These are phyloP conservation scores for Phanerotoma sp. DNA, from an alignment of 2,888 invertebrate genomes.

Conservation along the genomic window DNA sequence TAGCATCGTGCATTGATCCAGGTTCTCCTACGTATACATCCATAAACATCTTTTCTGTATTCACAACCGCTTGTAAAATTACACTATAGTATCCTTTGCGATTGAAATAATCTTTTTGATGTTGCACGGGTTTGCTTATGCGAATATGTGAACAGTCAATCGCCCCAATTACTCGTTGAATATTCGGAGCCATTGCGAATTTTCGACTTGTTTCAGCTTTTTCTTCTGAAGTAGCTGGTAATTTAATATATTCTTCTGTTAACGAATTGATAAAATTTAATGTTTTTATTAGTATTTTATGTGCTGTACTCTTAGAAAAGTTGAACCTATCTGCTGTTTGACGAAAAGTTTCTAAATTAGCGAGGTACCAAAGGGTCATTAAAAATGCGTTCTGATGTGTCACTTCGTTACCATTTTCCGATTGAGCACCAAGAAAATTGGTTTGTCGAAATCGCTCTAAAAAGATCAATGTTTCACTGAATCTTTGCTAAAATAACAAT, in stretches of 20 bases:
- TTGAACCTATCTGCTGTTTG: slow-evolving; percentile 23
- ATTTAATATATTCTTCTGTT: slow-evolving; percentile 1
- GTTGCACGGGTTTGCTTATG: slow-evolving; percentile 30
- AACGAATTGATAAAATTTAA: slow-evolving; percentile 11
- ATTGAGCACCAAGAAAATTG: no score
- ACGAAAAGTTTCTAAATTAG: slow-evolving; percentile 23
- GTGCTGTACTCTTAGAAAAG: slow-evolving; percentile 13
- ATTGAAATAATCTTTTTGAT: slow-evolving; percentile 32
- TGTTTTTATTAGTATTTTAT: slow-evolving; percentile 4
- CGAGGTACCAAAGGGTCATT: slow-evolving; percentile 24
- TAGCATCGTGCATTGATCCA: slow-evolving; percentile 28
- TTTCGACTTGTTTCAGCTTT: background rate
- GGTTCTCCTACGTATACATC: slow-evolving; percentile 26
- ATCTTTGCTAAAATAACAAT: no score
- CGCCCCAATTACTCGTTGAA: slow-evolving; percentile 27
- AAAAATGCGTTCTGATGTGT: slow-evolving; percentile 15
- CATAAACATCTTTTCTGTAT: slow-evolving; percentile 22
- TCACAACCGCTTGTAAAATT: slow-evolving; percentile 26
- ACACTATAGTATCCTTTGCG: slow-evolving; percentile 30
- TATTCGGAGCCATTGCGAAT: background rate
- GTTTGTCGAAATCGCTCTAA: no score
- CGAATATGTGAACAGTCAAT: slow-evolving; percentile 35
- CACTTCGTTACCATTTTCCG: background rate
- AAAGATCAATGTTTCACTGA: no score
- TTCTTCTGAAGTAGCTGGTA: background rate